Conservation (phyloP, 2,888 invertebrate species). For the Parascotia fuliginaria region DNA sequence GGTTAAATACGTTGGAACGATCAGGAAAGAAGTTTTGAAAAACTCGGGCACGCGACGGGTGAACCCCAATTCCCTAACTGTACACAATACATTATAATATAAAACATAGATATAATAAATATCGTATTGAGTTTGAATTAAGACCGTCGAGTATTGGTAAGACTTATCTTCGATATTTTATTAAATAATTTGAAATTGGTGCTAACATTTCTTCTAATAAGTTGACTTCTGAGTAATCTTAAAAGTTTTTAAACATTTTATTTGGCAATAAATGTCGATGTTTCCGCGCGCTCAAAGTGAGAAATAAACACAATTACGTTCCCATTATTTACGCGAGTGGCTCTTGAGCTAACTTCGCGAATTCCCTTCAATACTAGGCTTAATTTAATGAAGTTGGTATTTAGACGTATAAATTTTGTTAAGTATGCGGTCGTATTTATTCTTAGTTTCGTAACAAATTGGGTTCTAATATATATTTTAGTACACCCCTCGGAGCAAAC, state of each 20-base stretch:
- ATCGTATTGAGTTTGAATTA: constrained; percentile 12
- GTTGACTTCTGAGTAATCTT: too few species aligned
- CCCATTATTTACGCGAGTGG: constrained; percentile 26
- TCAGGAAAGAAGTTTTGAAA: constrained; percentile 39
- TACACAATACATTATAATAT: constrained; percentile 23
- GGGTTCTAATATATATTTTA: constrained; percentile 30
- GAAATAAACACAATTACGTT: constrained; percentile 23
- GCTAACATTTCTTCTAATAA: too few species aligned
- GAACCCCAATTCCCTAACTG: constrained; percentile 27
- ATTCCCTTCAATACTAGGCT: constrained; percentile 29
- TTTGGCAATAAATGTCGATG: neutral
- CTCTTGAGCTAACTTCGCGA: constrained; percentile 24
- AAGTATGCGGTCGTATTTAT: constrained; percentile 32
- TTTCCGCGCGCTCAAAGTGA: neutral
- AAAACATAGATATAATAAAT: constrained; percentile 19
- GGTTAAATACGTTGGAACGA: constrained; percentile 63
- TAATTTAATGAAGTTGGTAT: constrained; percentile 25
- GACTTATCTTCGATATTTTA: too few species aligned
- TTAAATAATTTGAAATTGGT: too few species aligned
- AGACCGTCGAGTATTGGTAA: neutral
- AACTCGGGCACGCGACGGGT: constrained; percentile 45
- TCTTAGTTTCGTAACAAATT: constrained; percentile 23
- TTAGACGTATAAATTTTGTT: constrained; percentile 30
- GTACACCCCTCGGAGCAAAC: constrained; percentile 5
- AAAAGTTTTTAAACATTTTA: too few species aligned